phyloP scores from a whole-genome alignment of 2,888 invertebrate species.

The Furcula furcula region DNA sequence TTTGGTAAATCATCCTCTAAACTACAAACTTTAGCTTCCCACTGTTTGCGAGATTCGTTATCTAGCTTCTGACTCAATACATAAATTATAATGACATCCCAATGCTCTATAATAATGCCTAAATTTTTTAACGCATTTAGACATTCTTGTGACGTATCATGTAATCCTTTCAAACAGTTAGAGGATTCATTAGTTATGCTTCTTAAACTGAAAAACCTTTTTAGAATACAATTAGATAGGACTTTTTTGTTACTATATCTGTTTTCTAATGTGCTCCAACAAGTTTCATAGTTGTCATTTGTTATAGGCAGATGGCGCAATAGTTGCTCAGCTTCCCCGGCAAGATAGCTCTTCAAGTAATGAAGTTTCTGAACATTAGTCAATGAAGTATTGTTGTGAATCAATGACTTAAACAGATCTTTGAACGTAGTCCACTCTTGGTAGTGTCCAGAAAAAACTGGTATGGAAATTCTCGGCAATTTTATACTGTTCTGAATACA shows the following conservation, averaged over 20 bases:
- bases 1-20: slow-evolving; percentile 1
- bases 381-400: not conserved
- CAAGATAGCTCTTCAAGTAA: not conserved
- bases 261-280: not conserved
- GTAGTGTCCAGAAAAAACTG: slow-evolving; percentile 1
- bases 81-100: slow-evolving; percentile 4
- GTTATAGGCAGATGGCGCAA: not conserved
- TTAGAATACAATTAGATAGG: slow-evolving; percentile 1
- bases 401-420: slow-evolving; percentile 3
- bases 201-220: slow-evolving; percentile 1
- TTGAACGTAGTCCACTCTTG: slow-evolving; percentile 3
- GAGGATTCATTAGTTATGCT: not conserved
- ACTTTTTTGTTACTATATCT: slow-evolving; percentile 1
- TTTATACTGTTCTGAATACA: too few relatives aligned
- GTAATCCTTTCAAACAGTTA: slow-evolving; percentile 1
- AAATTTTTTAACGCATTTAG: slow-evolving; percentile 1
- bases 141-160: slow-evolving; percentile 5
- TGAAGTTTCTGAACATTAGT: not conserved
- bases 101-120: not conserved
- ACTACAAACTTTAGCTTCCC: not conserved
- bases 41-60: slow-evolving; percentile 1
- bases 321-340: not conserved
- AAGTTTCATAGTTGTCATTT: not conserved
- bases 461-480: slow-evolving; percentile 2
- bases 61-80: slow-evolving; percentile 3